These are phyloP conservation scores for Helarctos malayanus DNA, from an alignment of 2,797 vertebrate species.

Conservation along the genomic window DNA sequence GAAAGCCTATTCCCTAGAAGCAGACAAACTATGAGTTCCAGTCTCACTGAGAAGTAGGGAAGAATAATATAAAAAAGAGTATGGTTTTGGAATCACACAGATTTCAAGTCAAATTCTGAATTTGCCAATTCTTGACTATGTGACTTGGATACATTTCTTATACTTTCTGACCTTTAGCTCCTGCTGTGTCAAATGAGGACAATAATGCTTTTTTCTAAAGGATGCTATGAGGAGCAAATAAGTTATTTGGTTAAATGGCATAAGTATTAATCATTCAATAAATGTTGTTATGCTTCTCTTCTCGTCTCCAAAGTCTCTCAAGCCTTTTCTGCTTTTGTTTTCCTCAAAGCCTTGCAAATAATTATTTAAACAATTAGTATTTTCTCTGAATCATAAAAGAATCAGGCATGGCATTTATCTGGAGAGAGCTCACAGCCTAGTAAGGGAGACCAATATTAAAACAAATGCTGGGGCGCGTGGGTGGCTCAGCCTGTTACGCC, in stretches of 20 bases:
- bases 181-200: neutral
- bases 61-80: neutral
- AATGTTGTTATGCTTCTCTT: neutral
- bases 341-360: neutral
- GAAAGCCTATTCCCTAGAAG: neutral
- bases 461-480: neutral
- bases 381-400: neutral
- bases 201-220: neutral
- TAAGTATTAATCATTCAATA: neutral
- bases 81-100: neutral
- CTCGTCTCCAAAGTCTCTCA: neutral
- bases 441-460: neutral
- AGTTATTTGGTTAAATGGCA: neutral
- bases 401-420: neutral
- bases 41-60: neutral
- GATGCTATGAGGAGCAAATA: neutral
- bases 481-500: neutral
- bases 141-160: neutral
- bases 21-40: neutral
- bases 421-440: neutral
- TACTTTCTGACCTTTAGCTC: neutral
- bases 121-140: neutral
- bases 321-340: neutral
- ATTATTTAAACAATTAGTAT: neutral
- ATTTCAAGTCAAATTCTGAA: slow-evolving; percentile 32